Evolutionary conservation across 1,140 invertebrate species (phyloP), one percentile per base, ranked within the genome.

Genomic region (Manduca sexta): DNA sequence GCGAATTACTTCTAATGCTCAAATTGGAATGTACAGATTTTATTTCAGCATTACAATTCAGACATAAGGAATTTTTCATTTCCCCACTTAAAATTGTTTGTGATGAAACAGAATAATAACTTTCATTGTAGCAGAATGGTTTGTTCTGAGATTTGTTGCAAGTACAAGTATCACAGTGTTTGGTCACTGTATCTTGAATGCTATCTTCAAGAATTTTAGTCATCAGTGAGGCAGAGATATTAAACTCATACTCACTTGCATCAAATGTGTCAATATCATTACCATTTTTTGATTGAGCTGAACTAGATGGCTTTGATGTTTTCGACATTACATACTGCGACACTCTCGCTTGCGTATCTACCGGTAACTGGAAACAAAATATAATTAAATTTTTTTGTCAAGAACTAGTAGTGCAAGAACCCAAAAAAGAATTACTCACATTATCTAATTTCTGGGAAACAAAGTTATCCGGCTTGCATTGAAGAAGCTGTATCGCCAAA

Each of bases 401-500:
- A 3, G n/a, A n/a, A n/a, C n/a, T n/a, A n/a, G n/a, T n/a, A n/a
- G n/a, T n/a, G n/a, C n/a, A n/a, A n/a, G n/a, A n/a, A n/a, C n/a
- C n/a, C n/a, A n/a, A n/a, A 29, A 21, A 26, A 21, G 41, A 41
- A 52, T 45, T 43, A 78, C 93, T 93, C 91, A 98, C 97, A 71
- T 93, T 92, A 77, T 96, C 94, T 72, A 96, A 91, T 86, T 95
- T 96, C 69, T 97, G 96, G 40, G 95, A 91, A 47, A 98, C 92
- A 90, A 97, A 98, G 87, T 95, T 96, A 45, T 95, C 94, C 56
- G 97, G 96, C 81, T 97, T 98, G 80, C 96, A 98, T 72, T 98
- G 97, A 16, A 98, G 86, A 56, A 98, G 88, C 86, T 97, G 95
- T 58, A 98, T 96, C 41, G 96, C 96, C 78, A 97, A 86, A 83